Evolutionary conservation across 2,797 vertebrate genomes (phyloP).

Genomic region (Microtus agrestis): DNA sequence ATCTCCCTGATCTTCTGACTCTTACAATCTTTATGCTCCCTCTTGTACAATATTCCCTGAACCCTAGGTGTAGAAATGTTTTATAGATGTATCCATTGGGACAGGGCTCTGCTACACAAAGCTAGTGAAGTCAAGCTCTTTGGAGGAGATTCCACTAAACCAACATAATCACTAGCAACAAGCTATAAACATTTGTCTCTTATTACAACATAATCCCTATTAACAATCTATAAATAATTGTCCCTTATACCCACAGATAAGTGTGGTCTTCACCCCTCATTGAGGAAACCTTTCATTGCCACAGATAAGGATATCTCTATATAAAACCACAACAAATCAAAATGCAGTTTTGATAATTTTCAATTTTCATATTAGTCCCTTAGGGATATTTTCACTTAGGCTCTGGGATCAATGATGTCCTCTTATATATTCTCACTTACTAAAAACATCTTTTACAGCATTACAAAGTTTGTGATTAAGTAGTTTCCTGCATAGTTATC

Average conservation of each 20-base stretch:
- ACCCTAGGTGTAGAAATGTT: too few relatives aligned
- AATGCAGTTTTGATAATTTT: not conserved
- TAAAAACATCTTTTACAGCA: not conserved
- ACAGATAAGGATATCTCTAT: not conserved
- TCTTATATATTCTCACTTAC: slow-evolving; percentile 25
- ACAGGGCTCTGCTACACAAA: not conserved
- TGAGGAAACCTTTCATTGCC: not conserved
- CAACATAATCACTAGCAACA: not conserved
- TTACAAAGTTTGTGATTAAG: not conserved
- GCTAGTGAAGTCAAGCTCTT: not conserved
- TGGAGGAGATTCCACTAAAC: too few relatives aligned
- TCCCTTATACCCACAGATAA: not conserved
- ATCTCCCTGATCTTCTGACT: not conserved
- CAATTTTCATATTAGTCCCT: not conserved
- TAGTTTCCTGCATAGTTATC: slow-evolving; percentile 55
- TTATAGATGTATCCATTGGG: not conserved
- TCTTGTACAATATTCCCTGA: not conserved
- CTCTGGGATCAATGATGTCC: slow-evolving; percentile 1
- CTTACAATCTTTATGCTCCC: not conserved
- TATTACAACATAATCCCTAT: not conserved
- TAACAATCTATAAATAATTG: not conserved
- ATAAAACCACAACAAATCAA: not conserved
- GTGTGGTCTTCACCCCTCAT: not conserved
- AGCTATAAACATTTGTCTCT: not conserved
- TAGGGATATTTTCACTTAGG: not conserved